Base-by-base conservation (phyloP, 2,797 vertebrate genomes). In the Rhodeus uyekii region DNA sequence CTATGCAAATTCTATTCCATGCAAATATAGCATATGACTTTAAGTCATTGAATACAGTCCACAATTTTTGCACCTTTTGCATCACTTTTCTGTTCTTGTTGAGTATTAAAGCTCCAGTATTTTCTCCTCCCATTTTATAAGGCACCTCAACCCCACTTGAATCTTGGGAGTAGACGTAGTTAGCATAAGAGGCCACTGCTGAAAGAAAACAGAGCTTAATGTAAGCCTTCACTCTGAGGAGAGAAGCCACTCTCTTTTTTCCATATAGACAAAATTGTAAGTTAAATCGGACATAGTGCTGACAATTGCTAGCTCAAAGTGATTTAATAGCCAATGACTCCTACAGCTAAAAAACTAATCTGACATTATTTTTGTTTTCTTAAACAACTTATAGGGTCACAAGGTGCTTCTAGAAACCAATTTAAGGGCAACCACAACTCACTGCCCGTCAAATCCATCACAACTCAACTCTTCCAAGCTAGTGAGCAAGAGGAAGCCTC, bases 191-290 rank as follows among this genome's bases (percentile, higher is more conserved):
- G 63, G 36, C 85, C 72, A 60, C 76, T 24, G 55, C 77, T 84
- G 79, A 83, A 80, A 89, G 42, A 80, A 67, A 88, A 90, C 76
- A 83, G 18, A 44, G 69, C 42, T 87, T 89, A 88, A 83, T 83
- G 42, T 39, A 85, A 90, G 85, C 79, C 84, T 76, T 86, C 50
- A 82, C 83, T 92, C 88, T 82, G 89, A 87, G 86, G 86, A 80
- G 85, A 89, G 83, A 86, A 88, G 82, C 78, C 81, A 80, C 78
- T 83, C 81, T 74, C n/a, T 82, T 61, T 55, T 58, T 60, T 78
- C 14, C n/a, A 53, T 14, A n/a, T 50, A 82, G 76, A 87, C 50
- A 80, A 79, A 86, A 86, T 90, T 84, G 86, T 78, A 90, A 90
- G 87, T 73, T 32, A 71, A 86, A 53, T 82, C 44, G 73, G 82